These are phyloP conservation scores for Heliconius sara DNA, from an alignment of 2,888 invertebrate species.

Conservation along the genomic window DNA sequence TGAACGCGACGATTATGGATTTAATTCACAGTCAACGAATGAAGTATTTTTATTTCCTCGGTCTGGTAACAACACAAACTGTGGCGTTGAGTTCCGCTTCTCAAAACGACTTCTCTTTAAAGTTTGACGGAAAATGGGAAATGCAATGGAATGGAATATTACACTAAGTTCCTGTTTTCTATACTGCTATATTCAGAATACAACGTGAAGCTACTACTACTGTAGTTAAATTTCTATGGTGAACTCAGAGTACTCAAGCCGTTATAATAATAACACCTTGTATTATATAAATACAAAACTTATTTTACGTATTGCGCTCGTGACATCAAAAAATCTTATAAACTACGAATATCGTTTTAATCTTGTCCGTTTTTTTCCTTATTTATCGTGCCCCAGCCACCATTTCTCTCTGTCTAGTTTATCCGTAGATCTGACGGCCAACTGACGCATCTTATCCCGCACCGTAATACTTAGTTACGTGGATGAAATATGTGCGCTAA, in stretches of 20 bases:
- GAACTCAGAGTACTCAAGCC: neutral
- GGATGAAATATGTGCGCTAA: slow-evolving; percentile 56
- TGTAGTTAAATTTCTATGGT: neutral
- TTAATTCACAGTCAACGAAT: too few relatives aligned
- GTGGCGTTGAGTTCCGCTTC: neutral
- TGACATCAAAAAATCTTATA: neutral
- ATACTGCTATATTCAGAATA: too few relatives aligned
- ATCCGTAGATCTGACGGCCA: slow-evolving; percentile 77
- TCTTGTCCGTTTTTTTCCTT: slow-evolving; percentile 73
- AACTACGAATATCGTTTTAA: slow-evolving; percentile 26
- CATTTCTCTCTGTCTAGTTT: slow-evolving; percentile 81
- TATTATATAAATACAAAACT: neutral
- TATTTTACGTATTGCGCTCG: neutral
- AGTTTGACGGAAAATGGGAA: neutral
- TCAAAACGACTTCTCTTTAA: neutral
- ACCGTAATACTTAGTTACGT: slow-evolving; percentile 58
- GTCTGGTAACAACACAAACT: neutral
- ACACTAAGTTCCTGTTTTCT: neutral
- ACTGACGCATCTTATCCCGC: slow-evolving; percentile 71
- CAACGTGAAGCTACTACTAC: neutral
- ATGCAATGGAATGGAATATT: neutral
- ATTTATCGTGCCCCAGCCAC: slow-evolving; percentile 74
- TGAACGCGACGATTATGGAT: too few relatives aligned
- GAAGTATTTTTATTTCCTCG: neutral
- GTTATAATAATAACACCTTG: neutral